Percentiles rank a stretch among this genome's conserved stretches.
phyloP scores from a whole-genome alignment of 1,140 invertebrate genomes.

The Trichoplusia ni region DNA sequence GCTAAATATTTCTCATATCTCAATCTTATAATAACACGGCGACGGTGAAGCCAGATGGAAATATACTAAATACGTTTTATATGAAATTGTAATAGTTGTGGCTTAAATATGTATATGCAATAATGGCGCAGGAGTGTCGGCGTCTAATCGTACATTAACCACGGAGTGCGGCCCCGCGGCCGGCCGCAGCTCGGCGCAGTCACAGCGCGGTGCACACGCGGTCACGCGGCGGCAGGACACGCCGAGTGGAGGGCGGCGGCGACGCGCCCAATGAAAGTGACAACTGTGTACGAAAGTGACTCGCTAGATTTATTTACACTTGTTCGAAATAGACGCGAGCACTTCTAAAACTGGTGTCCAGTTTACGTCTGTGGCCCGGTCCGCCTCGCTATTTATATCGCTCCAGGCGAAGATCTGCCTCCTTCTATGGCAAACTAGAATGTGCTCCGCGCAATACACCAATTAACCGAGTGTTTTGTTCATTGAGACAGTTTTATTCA shows the following conservation, averaged over 20 bases:
- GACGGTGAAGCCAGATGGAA: too few relatives aligned
- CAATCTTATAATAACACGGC: too few relatives aligned
- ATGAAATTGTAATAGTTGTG: too few relatives aligned
- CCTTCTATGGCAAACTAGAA: conserved; percentile 74
- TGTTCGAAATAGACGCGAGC: conserved; percentile 72
- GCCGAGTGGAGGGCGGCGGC: conserved; percentile 50
- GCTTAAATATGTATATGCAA: too few relatives aligned
- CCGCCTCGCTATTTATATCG: conserved; percentile 71
- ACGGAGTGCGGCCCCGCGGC: too few relatives aligned
- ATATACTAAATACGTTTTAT: too few relatives aligned
- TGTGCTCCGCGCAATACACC: conserved; percentile 49
- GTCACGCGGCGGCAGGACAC: background rate
- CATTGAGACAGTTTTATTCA: conserved; percentile 61
- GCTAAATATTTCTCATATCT: too few relatives aligned
- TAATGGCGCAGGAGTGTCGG: background rate
- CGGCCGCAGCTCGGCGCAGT: too few relatives aligned
- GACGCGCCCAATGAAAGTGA: conserved; percentile 72
- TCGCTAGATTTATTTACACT: conserved; percentile 78
- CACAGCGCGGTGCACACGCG: background rate
- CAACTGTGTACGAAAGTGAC: conserved; percentile 71
- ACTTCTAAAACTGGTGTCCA: conserved; percentile 76
- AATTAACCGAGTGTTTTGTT: conserved; percentile 61
- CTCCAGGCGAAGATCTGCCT: conserved; percentile 59
- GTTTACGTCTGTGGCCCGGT: conserved; percentile 64
- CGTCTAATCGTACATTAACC: background rate